Conservation (phyloP, 2,113 vertebrate species). For the Panthera uncia region DNA sequence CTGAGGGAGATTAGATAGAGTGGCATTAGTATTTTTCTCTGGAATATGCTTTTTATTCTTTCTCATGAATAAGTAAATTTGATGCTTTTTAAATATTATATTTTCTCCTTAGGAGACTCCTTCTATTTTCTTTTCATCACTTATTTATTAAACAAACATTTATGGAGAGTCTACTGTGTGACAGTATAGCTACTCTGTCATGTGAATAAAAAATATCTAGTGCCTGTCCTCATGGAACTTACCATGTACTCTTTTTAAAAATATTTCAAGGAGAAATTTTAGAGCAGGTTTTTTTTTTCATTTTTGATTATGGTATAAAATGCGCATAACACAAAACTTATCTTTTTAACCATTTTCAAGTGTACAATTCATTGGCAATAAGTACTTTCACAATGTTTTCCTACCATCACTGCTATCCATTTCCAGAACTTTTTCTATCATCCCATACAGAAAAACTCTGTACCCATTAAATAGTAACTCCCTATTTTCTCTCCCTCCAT, state of each 20-base stretch:
- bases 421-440: neutral
- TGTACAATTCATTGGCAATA: neutral
- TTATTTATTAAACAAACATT: constrained; percentile 6
- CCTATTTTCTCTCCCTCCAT: neutral
- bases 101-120: neutral
- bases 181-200: neutral
- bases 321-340: neutral
- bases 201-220: neutral
- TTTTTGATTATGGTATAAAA: neutral
- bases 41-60: neutral
- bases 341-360: neutral
- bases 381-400: neutral
- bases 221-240: constrained; percentile 20
- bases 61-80: neutral
- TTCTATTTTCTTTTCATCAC: neutral
- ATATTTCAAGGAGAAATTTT: neutral
- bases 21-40: neutral
- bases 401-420: neutral
- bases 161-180: neutral
- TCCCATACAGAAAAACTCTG: neutral
- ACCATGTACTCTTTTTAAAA: neutral
- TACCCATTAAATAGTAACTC: neutral
- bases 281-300: neutral
- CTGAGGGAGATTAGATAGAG: neutral
- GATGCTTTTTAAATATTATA: neutral